These are phyloP conservation scores for Morpho achilles DNA, from an alignment of 2,888 invertebrate genomes.

Conservation along the genomic window DNA sequence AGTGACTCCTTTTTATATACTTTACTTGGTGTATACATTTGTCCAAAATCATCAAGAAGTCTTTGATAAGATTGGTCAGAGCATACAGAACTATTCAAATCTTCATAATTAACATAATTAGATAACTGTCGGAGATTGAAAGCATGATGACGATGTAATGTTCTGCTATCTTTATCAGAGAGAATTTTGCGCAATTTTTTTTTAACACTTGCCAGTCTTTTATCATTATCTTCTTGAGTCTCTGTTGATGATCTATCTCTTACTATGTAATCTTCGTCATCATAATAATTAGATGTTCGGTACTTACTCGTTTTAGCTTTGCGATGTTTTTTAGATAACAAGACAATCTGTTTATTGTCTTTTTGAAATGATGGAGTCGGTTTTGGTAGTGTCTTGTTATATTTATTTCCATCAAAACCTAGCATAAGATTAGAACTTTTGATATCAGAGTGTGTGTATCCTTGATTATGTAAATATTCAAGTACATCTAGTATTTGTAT, in stretches of 20 bases:
- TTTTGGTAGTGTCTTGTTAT: conserved; percentile 46
- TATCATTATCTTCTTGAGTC: conserved; percentile 60
- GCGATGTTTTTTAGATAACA: conserved; percentile 55
- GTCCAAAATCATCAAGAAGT: conserved; percentile 58
- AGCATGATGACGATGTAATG: conserved; percentile 60
- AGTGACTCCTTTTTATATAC: conserved; percentile 28
- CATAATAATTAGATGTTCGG: conserved; percentile 58
- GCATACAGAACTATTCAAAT: conserved; percentile 67
- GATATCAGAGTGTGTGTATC: conserved; percentile 98
- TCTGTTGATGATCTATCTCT: conserved; percentile 48
- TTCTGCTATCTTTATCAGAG: conserved; percentile 56
- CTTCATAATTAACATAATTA: conserved; percentile 69
- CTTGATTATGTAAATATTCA: conserved; percentile 94
- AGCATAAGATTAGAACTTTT: conserved; percentile 97
- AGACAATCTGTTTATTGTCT: conserved; percentile 54
- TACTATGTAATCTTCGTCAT: conserved; percentile 68
- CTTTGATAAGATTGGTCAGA: conserved; percentile 72
- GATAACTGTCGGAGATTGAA: conserved; percentile 69
- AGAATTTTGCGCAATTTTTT: conserved; percentile 60
- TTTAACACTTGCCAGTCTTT: conserved; percentile 61
- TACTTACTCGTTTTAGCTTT: conserved; percentile 52
- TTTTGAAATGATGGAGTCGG: conserved; percentile 55
- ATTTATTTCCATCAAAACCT: conserved; percentile 76
- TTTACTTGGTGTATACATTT: conserved; percentile 46
- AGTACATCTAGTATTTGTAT: conserved; percentile 92